Base-by-base conservation (phyloP, 1,140 invertebrate genomes). In the Augochlora pura region DNA sequence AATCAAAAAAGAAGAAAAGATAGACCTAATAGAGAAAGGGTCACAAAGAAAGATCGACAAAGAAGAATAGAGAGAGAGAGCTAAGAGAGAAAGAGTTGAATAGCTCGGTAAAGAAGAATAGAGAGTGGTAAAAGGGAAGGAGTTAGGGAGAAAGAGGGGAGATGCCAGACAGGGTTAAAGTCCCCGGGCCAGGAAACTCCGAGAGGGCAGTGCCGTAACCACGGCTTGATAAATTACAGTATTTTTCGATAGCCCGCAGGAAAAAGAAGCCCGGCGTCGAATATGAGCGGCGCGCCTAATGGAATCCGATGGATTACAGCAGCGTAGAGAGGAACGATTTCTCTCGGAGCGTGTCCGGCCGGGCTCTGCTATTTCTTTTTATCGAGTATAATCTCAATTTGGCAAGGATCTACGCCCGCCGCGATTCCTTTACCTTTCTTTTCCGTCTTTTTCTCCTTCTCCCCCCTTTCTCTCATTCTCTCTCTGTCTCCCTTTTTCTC, bases 251-350 rank as follows among this genome's bases (percentile, higher is more conserved):
- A 83, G 54, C 57, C 54, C 60, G 27, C 39, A n/a, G 49, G 66
- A 62, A 59, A 80, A 74, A 62, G 38, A 59, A 63, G 76, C n/a
- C 38, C 76, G 23, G 32, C 70, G 60, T 71, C 66, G 76, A 83
- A 84, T 75, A 73, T 77, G 81, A 67, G 65, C 23, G 83, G 57
- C 65, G 49, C 60, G 71, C 77, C 71, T 84, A 84, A 84, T 84
- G 83, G 83, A 84, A 84, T 84, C 83, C 76, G 67, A 83, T 77
- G 82, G 83, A 84, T 84, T 84, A 83, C 81, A 83, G 21, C 77
- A 46, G 82, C 52, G 64, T 52, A 52, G 60, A 74, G 46, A 62
- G 76, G 60, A 69, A 68, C 65, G 76, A 83, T 84, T 80, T 71
- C 76, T 77, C 81, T 70, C 21, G 52, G 54, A 71, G 39, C 25